Base-by-base conservation (phyloP, 2,888 invertebrate species). In the Oxytorus armatus region DNA sequence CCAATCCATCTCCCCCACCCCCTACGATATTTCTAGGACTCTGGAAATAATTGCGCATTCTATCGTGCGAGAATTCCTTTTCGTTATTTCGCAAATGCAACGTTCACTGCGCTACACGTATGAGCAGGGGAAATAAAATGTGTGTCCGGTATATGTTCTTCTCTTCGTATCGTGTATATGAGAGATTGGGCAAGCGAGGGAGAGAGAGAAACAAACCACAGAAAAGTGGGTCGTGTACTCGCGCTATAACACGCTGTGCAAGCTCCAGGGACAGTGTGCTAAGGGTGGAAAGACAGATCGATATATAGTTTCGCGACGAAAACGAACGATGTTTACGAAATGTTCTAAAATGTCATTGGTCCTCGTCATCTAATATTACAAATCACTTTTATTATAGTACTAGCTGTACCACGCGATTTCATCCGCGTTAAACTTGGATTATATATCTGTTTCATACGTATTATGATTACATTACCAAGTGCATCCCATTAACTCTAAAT, bases 211-310 rank as follows among this genome's bases (percentile, higher is more conserved):
- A 63, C 59, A 73, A 73, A 69, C 49, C 33, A 42, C 59, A 57
- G 65, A 65, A 65, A 77, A 80, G 57, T 80, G 63, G 80, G 73
- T 74, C 77, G 65, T 36, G 53, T 55, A 65, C 63, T 55, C 21
- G 21, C 8, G 55, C 59, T 76, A 16, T 51, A 65, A 55, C n/a
- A n/a, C 65, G 44, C 55, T 73, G 73, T 59, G 49, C 63, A 57
- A 42, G 57, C 69, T 55, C 47, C 61, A 42, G 69, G 73, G 55
- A 69, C 61, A 65, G 69, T 68, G 63, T 49, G 36, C 51, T 61
- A 16, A 72, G 51, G 55, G 55, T 59, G 77, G 25, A 66, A 76
- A 23, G 75, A 70, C 59, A 72, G 53, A 66, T 79, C 79, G 75
- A 75, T 79, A 79, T 75, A 79, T 66, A 57, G 57, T 66, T 61